Percentiles rank a stretch among this genome's conserved stretches.
phyloP scores from a whole-genome alignment of 1,140 invertebrate genomes.

The Stegodyphus dumicola region DNA sequence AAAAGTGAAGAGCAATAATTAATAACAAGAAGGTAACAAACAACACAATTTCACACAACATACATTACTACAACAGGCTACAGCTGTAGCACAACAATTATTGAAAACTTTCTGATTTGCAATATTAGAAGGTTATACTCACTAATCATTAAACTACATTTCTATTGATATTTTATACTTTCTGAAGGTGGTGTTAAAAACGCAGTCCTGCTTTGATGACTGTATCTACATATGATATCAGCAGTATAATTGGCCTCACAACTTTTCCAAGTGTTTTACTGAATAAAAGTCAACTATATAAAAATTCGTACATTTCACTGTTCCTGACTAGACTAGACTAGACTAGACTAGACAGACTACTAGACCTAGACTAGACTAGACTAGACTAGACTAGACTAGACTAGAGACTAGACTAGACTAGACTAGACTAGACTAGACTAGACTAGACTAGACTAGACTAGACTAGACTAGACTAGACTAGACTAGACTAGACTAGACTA shows the following conservation, averaged over 20 bases:
- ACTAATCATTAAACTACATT: conserved; percentile 47
- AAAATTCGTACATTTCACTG: conserved; percentile 33
- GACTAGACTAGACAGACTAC: too few species aligned
- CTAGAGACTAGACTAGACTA: too few species aligned
- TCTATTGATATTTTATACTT: background rate
- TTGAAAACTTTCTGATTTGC: conserved; percentile 10
- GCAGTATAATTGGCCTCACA: conserved; percentile 30
- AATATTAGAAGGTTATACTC: conserved; percentile 18
- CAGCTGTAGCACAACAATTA: conserved; percentile 55
- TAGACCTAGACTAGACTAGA: too few species aligned
- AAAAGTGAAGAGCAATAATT: conserved; percentile 55
- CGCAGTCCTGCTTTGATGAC: conserved; percentile 35
- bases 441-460: too few species aligned
- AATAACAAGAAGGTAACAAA: conserved; percentile 58
- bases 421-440: too few species aligned
- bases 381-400: too few species aligned
- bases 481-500: too few species aligned
- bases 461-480: too few species aligned
- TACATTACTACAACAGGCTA: conserved; percentile 52
- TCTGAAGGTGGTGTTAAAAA: conserved; percentile 55
- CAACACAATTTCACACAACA: conserved; percentile 56
- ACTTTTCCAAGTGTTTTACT: conserved; percentile 28
- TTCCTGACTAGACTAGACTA: too few species aligned
- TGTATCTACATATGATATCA: conserved; percentile 48
- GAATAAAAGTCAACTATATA: conserved; percentile 36